Base-by-base conservation (phyloP, 2,113 vertebrate species). In the Equus przewalskii region DNA sequence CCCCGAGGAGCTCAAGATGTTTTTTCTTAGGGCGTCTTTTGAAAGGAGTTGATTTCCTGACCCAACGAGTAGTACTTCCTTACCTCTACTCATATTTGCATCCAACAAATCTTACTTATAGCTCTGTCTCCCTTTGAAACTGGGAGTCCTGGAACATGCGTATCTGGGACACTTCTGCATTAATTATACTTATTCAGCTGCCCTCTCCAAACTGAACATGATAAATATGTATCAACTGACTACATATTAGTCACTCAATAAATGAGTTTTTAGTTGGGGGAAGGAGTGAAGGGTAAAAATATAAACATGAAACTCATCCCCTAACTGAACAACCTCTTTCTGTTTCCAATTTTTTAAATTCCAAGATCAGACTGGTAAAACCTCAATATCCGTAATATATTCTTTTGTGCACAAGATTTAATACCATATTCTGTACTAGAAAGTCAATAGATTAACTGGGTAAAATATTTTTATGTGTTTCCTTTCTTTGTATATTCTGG, bases 171-270 rank as follows among this genome's bases (percentile, higher is more conserved):
- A 54, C 10, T 58, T 73, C 41, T 85, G 88, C 70, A 44, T 44
- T 33, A 75, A 69, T 62, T 73, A 89, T 67, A 54, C 10, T 83
- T 54, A 67, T 8, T 87, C 8, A 44, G 73, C 44, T 79, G 41
- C 70, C 87, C 36, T 75, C 69, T 92, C 44, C 67, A 75, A 97
- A 73, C 58, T 41, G 46, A 82, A 95, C 89, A 92, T 36, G 26
- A 62, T 49, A 94, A 83, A 72, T 79, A 88, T 19, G 2, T 36
- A 82, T 49, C 21, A 65, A 54, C 3, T 78, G 13, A 54, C 51
- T 81, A 22, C 16, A 65, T 70, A 67, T 33, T 85, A 51, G 15
- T 80, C 26, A 96, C 4, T 70, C 44, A 91, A 51, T 46, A 67
- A 56, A 46, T 44, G 24, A 4, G 2, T 24, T 54, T 54, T 13